Evolutionary conservation across 2,797 vertebrate species (phyloP).

Genomic region (Glossophaga mutica): DNA sequence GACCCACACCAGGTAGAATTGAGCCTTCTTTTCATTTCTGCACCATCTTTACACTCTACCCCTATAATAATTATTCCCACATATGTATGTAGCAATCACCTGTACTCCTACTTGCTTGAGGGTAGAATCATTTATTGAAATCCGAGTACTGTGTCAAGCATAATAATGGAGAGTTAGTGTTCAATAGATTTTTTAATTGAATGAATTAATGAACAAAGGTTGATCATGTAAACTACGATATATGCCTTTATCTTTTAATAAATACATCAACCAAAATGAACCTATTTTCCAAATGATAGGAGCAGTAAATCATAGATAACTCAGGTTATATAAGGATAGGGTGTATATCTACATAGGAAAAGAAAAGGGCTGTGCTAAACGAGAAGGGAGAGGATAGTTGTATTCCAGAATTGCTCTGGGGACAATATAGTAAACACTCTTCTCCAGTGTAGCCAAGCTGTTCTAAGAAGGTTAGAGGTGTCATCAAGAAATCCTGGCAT

Average conservation of each 20-base stretch:
- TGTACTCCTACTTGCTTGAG: not conserved
- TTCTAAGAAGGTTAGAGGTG: not conserved
- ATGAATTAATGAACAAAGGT: not conserved
- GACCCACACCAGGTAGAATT: not conserved
- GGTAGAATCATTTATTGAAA: not conserved
- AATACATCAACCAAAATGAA: not conserved
- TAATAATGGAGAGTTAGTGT: not conserved
- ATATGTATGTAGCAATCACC: fast-evolving
- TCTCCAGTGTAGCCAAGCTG: not conserved
- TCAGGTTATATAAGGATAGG: not conserved
- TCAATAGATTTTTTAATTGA: not conserved
- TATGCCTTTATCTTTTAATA: not conserved
- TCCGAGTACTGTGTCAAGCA: not conserved
- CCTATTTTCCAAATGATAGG: not conserved
- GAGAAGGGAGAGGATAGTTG: not conserved
- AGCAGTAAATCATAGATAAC: not conserved
- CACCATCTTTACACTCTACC: fast-evolving
- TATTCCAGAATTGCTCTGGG: not conserved
- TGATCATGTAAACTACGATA: not conserved
- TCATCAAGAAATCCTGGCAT: not conserved
- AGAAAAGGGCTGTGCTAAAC: not conserved
- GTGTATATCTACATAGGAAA: not conserved
- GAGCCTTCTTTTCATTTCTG: not conserved
- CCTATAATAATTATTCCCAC: not conserved
- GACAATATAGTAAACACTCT: too few relatives aligned